Evolutionary conservation across 2,888 invertebrate species (phyloP), one percentile per base, ranked within the genome.

Genomic region (Piscicola geometra): DNA sequence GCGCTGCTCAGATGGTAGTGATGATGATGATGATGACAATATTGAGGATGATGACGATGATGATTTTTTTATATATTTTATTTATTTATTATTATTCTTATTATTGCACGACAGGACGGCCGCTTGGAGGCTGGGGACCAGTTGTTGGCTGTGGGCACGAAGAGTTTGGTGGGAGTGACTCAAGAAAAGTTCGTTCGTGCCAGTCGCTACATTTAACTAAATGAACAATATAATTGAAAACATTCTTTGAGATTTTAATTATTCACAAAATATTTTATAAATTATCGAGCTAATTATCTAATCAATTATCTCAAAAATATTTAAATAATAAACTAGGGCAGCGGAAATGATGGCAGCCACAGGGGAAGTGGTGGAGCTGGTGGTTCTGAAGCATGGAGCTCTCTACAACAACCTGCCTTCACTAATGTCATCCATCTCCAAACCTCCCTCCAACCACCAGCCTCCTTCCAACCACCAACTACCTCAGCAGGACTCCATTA

Each of bases 351-450:
- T 99, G 84, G 94, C 95, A 68, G 89, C 93, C 75, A 97, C 97
- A 21, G 96, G 97, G 12, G 93, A 93, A 60, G 90, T 93, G 3
- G 98, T 99, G 36, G 92, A 92, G 9, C 86, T 99, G 79, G 95
- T 96, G 86, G 97, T 99, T 77, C 96, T 95, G 33, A 98, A 98
- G 86, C 95, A 97, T 86, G 98, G 96, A 71, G 99, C 98, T 71
- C 92, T 96, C 82, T 92, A 93, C 84, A 97, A 99, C 87, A 98
- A 98, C 35, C 88, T 99, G 75, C 95, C 95, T 25, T 93, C 94
- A 25, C 88, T 96, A 77, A 88, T 66, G 50, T 35, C 74, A 25
- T 25, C 25, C 21, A 52, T 52, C 56, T 33, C 52, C 28, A 1
- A 28, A 56, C 21, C 52, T 18, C 70, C 15, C 18, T 9, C 28